Conservation (phyloP, 1,140 invertebrate species). For the Bombus difficillimus region DNA sequence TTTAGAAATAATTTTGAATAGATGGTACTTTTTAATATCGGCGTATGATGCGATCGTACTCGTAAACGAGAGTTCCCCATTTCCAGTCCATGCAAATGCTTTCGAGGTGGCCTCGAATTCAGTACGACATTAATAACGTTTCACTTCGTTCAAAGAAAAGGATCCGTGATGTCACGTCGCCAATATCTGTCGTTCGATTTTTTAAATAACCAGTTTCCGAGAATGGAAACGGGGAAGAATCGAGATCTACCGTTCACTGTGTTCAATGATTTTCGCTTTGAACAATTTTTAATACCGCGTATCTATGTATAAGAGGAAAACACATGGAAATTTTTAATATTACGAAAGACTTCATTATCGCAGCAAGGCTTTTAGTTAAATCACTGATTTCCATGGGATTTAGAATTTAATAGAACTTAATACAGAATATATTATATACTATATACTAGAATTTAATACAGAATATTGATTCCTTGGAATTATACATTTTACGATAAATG, state of each 20-base stretch:
- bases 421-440: no score
- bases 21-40: slow-evolving; percentile 33
- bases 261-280: neutral
- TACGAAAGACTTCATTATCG: neutral
- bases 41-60: neutral
- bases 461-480: neutral
- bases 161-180: slow-evolving; percentile 16
- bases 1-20: slow-evolving; percentile 34
- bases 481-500: neutral
- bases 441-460: neutral
- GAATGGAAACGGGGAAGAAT: neutral
- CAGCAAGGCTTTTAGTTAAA: neutral
- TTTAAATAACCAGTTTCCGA: slow-evolving; percentile 19
- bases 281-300: neutral
- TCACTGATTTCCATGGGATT: neutral
- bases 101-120: neutral
- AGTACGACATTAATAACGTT: slow-evolving; percentile 39
- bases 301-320: no score
- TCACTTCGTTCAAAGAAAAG: slow-evolving; percentile 22
- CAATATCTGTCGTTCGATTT: slow-evolving; percentile 41
- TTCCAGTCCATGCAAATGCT: neutral
- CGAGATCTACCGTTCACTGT: neutral
- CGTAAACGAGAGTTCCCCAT: slow-evolving; percentile 11
- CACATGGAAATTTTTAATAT: neutral
- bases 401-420: neutral